Conservation (phyloP, 2,113 vertebrate genomes). For the Cyanistes caeruleus region DNA sequence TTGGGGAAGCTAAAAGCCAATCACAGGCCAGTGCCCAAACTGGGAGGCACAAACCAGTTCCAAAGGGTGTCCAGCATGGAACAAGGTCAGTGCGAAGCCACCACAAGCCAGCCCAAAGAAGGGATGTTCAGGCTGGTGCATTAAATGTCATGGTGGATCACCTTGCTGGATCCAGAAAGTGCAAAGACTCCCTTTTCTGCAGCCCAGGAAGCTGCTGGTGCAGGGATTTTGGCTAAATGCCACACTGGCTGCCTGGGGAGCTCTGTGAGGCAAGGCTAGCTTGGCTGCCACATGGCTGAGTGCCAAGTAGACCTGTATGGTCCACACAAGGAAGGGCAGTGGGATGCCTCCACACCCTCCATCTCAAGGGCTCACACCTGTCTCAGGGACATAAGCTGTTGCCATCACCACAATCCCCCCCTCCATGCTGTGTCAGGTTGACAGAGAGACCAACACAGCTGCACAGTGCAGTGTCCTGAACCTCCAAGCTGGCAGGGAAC, state of each 20-base stretch:
- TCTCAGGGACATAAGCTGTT: neutral
- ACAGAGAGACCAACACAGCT: neutral
- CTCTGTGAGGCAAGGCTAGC: neutral
- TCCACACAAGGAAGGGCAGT: neutral
- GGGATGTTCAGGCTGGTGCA: neutral
- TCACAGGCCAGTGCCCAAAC: neutral
- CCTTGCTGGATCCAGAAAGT: neutral
- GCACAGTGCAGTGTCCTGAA: neutral
- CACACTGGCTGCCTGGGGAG: neutral
- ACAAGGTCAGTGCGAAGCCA: neutral
- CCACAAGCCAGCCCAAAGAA: neutral
- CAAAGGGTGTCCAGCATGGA: neutral
- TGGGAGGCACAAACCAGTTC: neutral
- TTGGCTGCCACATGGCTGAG: rapidly evolving
- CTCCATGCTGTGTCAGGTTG: neutral
- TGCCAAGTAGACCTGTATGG: neutral
- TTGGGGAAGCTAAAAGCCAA: neutral
- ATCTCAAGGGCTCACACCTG: neutral
- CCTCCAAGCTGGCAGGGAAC: neutral
- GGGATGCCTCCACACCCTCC: neutral
- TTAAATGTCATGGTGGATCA: neutral
- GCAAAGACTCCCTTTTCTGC: neutral
- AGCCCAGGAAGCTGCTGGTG: neutral
- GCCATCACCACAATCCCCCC: neutral
- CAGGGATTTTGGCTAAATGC: neutral